Evolutionary conservation across 2,888 invertebrate genomes (phyloP).

Genomic region (Sphinx pinastri): DNA sequence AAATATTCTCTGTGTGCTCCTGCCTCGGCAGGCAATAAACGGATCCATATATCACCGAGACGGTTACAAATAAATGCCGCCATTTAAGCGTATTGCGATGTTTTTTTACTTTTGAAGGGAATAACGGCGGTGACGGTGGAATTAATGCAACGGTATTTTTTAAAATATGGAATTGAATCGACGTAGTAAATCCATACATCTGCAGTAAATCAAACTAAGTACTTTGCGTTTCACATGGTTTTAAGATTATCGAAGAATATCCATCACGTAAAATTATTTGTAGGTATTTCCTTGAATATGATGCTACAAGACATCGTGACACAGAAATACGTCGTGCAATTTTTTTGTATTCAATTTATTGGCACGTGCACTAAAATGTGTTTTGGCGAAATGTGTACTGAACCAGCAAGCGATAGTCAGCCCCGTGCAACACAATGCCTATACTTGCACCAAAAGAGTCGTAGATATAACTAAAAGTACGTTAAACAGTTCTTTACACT

Average conservation of each 20-base stretch:
- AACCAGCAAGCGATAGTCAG: conserved; percentile 8
- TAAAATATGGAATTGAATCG: neutral
- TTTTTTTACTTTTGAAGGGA: neutral
- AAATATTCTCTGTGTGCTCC: conserved; percentile 42
- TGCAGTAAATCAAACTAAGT: too few relatives aligned
- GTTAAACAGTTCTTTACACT: neutral
- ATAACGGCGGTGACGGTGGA: neutral
- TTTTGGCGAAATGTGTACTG: neutral
- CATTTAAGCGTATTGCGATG: conserved; percentile 18
- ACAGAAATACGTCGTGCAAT: neutral
- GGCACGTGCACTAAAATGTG: neutral
- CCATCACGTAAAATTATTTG: too few relatives aligned
- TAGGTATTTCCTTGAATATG: too few relatives aligned
- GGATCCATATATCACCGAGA: conserved; percentile 43
- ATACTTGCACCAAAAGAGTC: neutral
- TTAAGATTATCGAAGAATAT: too few relatives aligned
- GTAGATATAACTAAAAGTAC: conserved; percentile 11
- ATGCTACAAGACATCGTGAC: too few relatives aligned
- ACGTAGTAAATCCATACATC: too few relatives aligned
- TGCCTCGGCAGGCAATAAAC: conserved; percentile 43
- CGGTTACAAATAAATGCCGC: conserved; percentile 30
- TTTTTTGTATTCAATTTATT: neutral
- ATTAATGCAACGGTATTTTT: neutral
- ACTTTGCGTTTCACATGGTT: too few relatives aligned
- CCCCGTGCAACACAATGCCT: neutral